Evolutionary conservation across 2,888 invertebrate genomes (phyloP).

Genomic region (Hirtodrosophila histrioides): DNA sequence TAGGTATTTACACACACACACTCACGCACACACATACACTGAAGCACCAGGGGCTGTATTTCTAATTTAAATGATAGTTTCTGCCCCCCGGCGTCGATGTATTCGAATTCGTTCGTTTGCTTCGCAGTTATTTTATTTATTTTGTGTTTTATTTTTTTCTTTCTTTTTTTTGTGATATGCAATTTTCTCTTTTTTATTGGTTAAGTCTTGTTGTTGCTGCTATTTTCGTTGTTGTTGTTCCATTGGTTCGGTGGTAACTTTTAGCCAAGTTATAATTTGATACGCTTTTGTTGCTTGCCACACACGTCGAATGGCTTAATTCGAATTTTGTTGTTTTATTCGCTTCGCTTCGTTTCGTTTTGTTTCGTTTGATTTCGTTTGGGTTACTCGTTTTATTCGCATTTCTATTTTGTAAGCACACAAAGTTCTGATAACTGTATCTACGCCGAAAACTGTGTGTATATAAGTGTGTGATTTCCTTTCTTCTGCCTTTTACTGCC

Average conservation of each 20-base stretch:
- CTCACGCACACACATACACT: conserved; percentile 6
- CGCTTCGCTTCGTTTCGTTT: conserved; percentile 27
- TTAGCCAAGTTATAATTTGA: conserved; percentile 70
- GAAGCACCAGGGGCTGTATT: conserved; percentile 35
- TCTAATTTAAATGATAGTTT: conserved; percentile 70
- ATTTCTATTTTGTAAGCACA: conserved; percentile 59
- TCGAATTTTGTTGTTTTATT: conserved; percentile 56
- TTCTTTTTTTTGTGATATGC: conserved; percentile 24
- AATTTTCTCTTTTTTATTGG: conserved; percentile 22
- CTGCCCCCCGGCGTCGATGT: conserved; percentile 31
- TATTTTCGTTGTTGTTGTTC: conserved; percentile 36
- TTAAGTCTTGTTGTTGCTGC: conserved; percentile 26
- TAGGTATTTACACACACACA: conserved; percentile 9
- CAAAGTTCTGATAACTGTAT: conserved; percentile 61
- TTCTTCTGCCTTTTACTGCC: conserved; percentile 59
- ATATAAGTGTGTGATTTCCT: conserved; percentile 32
- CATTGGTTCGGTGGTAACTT: conserved; percentile 69
- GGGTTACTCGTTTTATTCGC: conserved; percentile 48
- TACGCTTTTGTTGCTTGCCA: conserved; percentile 61
- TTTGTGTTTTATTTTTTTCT: conserved; percentile 15
- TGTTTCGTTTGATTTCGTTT: conserved; percentile 52
- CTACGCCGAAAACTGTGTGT: conserved; percentile 29
- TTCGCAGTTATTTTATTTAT: conserved; percentile 54
- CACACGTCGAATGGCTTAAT: conserved; percentile 62
- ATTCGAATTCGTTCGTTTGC: conserved; percentile 46